phyloP scores from a whole-genome alignment of 2,888 invertebrate species.

The Ganaspis brasiliensis region DNA sequence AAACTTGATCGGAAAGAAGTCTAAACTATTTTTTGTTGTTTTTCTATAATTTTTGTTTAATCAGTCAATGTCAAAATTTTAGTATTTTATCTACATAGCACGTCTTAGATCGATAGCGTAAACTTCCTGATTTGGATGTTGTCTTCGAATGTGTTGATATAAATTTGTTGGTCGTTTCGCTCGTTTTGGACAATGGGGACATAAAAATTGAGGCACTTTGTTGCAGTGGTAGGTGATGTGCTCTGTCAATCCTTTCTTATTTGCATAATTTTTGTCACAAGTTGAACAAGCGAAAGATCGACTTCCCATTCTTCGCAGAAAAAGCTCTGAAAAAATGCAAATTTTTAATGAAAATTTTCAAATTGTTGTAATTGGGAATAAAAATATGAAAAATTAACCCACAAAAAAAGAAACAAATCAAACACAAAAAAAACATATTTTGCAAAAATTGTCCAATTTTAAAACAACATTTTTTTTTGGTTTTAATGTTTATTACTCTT shows the following conservation, averaged over 20 bases:
- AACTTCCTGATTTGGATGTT: slow-evolving; percentile 64
- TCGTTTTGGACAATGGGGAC: slow-evolving; percentile 71
- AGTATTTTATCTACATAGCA: slow-evolving; percentile 38
- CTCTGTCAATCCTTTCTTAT: slow-evolving; percentile 69
- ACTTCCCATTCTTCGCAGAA: neutral
- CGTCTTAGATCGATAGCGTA: slow-evolving; percentile 67
- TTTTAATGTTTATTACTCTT: neutral
- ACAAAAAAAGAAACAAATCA: neutral
- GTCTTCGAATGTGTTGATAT: slow-evolving; percentile 71
- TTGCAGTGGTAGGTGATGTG: slow-evolving; percentile 71
- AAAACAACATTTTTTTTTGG: too few relatives aligned
- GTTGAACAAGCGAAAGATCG: slow-evolving; percentile 61
- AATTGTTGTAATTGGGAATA: neutral
- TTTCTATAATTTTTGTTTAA: neutral
- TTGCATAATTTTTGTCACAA: slow-evolving; percentile 69
- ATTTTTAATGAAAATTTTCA: neutral
- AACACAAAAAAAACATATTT: too few relatives aligned
- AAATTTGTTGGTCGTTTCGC: slow-evolving; percentile 71
- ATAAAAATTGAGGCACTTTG: slow-evolving; percentile 74
- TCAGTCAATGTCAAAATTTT: neutral
- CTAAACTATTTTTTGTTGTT: too few relatives aligned
- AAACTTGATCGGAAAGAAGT: too few relatives aligned
- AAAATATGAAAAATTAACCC: neutral
- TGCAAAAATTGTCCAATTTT: too few relatives aligned
- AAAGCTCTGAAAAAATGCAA: slow-evolving; percentile 4